Conservation (phyloP, 2,113 vertebrate genomes). For the Alethe castanea region DNA sequence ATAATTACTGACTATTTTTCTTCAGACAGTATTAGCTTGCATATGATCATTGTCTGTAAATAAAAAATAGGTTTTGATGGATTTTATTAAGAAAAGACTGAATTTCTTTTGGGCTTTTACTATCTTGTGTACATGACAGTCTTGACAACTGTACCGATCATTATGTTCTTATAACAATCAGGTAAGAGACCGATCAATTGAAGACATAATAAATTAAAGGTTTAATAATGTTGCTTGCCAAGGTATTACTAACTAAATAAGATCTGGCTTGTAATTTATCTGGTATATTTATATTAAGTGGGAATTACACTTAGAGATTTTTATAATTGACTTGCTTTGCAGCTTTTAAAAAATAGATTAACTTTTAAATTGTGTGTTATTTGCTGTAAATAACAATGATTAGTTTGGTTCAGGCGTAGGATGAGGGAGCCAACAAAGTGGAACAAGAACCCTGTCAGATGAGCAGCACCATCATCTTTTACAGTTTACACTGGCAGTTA, state of each 20-base stretch:
- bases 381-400: constrained; percentile 70
- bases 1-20: neutral
- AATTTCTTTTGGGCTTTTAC: constrained; percentile 28
- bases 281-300: constrained; percentile 56
- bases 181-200: constrained; percentile 24
- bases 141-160: neutral
- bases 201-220: constrained; percentile 37
- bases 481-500: neutral
- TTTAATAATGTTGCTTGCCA: constrained; percentile 49
- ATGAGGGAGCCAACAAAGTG: constrained; percentile 16
- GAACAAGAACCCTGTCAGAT: constrained; percentile 30
- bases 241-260: constrained; percentile 44
- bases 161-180: constrained; percentile 8
- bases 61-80: constrained; percentile 26
- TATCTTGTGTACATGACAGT: neutral
- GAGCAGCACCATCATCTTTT: constrained; percentile 20
- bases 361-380: constrained; percentile 66
- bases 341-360: constrained; percentile 61
- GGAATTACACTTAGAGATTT: constrained; percentile 33
- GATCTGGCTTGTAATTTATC: constrained; percentile 48
- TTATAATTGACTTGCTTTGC: constrained; percentile 50
- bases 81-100: constrained; percentile 22
- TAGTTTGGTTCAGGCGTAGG: constrained; percentile 35
- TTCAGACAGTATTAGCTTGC: neutral
- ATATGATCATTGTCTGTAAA: constrained; percentile 16